phyloP scores from a whole-genome alignment of 2,888 invertebrate genomes.

The Steromphala cineraria region DNA sequence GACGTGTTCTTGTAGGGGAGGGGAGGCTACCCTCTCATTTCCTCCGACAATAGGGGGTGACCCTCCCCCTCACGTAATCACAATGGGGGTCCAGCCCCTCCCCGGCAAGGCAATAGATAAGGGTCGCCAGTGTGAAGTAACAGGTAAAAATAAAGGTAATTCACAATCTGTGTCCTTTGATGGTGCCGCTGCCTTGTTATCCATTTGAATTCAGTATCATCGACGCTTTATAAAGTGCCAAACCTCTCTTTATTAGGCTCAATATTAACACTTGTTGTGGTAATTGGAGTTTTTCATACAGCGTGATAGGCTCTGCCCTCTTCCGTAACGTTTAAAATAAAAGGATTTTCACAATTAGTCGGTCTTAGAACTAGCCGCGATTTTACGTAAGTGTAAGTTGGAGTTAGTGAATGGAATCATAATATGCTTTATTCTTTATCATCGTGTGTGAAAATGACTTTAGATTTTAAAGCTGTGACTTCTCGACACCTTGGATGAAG shows the following conservation, averaged over 20 bases:
- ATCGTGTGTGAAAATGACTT: neutral
- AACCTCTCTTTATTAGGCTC: neutral
- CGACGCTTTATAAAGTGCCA: neutral
- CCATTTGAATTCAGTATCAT: neutral
- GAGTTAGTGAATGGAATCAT: neutral
- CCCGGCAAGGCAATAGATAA: neutral
- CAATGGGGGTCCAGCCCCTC: neutral
- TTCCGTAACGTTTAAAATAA: slow-evolving; percentile 5
- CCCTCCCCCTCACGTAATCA: neutral
- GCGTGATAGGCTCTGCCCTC: neutral
- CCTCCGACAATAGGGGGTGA: neutral
- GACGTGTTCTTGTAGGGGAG: neutral
- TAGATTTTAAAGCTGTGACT: neutral
- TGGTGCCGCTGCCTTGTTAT: neutral
- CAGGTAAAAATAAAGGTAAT: slow-evolving; percentile 1
- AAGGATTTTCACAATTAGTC: slow-evolving; percentile 3
- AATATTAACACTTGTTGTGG: neutral
- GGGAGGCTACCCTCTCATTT: neutral
- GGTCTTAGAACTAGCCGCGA: neutral
- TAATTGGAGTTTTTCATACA: neutral
- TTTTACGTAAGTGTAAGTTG: neutral
- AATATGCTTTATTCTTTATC: neutral
- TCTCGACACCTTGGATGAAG: neutral
- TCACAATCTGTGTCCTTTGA: neutral
- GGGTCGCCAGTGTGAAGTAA: neutral